A percentile compares a stretch with the other conserved stretches of the same genome.
Conservation (phyloP, 2,797 vertebrate genomes). For the Melanotaenia maccullochi region DNA sequence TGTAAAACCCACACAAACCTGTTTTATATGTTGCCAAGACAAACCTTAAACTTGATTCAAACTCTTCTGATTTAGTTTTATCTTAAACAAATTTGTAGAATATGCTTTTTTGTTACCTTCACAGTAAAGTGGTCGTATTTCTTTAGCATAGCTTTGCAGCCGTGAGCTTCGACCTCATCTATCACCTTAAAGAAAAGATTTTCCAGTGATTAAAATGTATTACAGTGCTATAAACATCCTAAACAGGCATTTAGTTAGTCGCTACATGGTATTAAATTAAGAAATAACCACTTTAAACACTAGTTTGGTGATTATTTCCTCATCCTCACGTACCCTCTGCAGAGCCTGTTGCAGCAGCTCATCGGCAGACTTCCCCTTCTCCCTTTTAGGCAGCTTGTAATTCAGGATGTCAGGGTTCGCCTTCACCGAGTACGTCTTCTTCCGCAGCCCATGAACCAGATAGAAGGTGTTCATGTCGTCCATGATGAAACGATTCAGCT, state of each 20-base stretch:
- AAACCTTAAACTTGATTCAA: neutral
- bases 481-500: conserved; percentile 14
- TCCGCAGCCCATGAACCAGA: neutral
- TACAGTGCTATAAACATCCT: too few relatives aligned
- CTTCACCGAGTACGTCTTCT: conserved; percentile 11
- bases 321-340: conserved; percentile 5
- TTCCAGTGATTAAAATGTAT: neutral
- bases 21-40: neutral
- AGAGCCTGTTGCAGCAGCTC: conserved; percentile 6
- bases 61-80: neutral
- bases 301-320: too few relatives aligned
- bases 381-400: neutral
- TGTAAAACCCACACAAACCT: neutral
- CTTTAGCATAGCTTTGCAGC: conserved; percentile 50
- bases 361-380: neutral
- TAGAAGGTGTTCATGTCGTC: conserved; percentile 24
- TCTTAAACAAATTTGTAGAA: too few relatives aligned
- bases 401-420: conserved; percentile 6
- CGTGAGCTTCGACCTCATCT: conserved; percentile 59
- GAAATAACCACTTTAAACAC: too few relatives aligned
- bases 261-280: too few relatives aligned
- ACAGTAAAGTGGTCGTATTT: conserved; percentile 74
- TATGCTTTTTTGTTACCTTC: conserved; percentile 55
- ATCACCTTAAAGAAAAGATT: conserved; percentile 56
- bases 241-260: too few relatives aligned